Evolutionary conservation across 2,888 invertebrate species (phyloP).

Genomic region (Diadegma fenestrale): DNA sequence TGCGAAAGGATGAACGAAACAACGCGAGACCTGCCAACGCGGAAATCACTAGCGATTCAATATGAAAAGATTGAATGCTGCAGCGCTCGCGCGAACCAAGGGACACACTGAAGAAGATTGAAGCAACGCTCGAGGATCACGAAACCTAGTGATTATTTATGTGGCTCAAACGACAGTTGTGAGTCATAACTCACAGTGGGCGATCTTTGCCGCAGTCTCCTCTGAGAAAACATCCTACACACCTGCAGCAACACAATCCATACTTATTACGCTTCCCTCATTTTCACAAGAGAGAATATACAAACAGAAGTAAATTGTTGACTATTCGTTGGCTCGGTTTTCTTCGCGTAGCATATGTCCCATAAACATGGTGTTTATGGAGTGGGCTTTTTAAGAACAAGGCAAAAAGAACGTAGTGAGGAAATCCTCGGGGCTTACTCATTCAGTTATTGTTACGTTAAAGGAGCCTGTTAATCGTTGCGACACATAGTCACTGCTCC

Average conservation of each 20-base stretch:
- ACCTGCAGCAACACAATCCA: slow-evolving; percentile 8
- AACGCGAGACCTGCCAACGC: slow-evolving; percentile 10
- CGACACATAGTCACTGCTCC: neutral
- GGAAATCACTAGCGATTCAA: slow-evolving; percentile 27
- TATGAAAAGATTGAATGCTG: neutral
- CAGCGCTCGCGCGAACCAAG: neutral
- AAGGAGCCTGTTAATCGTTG: neutral
- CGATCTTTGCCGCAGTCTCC: slow-evolving; percentile 2
- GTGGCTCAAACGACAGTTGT: slow-evolving; percentile 55
- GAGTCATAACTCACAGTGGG: slow-evolving; percentile 57
- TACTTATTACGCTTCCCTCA: slow-evolving; percentile 1
- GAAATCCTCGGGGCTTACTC: neutral
- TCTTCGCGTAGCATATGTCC: neutral
- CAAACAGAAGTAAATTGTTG: slow-evolving; percentile 22
- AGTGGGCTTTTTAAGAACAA: neutral
- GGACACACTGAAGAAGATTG: slow-evolving; percentile 9
- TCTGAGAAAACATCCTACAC: slow-evolving; percentile 25
- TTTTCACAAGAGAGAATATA: neutral
- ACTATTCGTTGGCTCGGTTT: neutral
- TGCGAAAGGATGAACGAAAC: slow-evolving; percentile 25
- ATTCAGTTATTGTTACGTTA: neutral
- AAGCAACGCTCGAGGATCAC: slow-evolving; percentile 23
- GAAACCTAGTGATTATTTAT: slow-evolving; percentile 51
- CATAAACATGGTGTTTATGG: too few relatives aligned
- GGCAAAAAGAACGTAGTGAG: neutral